Conservation (phyloP, 1,140 invertebrate species). For the Anoplolepis gracilipes region DNA sequence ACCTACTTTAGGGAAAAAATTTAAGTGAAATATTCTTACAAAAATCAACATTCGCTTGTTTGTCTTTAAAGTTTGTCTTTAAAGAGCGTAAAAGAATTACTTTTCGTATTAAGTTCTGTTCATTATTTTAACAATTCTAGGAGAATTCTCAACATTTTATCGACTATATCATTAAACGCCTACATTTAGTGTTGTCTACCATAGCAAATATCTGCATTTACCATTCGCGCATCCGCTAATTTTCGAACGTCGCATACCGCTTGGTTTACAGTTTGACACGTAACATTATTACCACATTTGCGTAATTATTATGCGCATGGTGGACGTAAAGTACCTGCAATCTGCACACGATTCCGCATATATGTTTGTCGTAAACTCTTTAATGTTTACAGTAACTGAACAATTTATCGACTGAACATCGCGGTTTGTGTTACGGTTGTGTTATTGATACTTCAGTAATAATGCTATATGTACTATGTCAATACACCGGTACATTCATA, state of each 20-base stretch:
- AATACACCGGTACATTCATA: conserved; percentile 44
- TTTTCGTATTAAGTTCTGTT: conserved; percentile 2
- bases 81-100: neutral
- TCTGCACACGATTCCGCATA: conserved; percentile 48
- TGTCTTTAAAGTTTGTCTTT: too few relatives aligned
- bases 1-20: neutral
- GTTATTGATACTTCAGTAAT: conserved; percentile 59
- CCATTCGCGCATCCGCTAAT: conserved; percentile 50
- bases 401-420: conserved; percentile 56
- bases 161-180: conserved; percentile 33
- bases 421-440: conserved; percentile 32
- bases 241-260: conserved; percentile 47
- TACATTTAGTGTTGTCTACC: conserved; percentile 30
- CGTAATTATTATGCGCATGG: conserved; percentile 47
- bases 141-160: conserved; percentile 52
- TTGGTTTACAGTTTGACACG: conserved; percentile 57
- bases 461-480: conserved; percentile 47
- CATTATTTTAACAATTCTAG: conserved; percentile 37
- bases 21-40: neutral
- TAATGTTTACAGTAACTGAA: conserved; percentile 58
- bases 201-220: conserved; percentile 44
- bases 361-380: conserved; percentile 50
- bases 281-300: conserved; percentile 56
- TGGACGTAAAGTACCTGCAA: conserved; percentile 44
- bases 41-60: neutral